Base-by-base conservation (phyloP, 2,797 vertebrate species). In the Xerus rutilus region DNA sequence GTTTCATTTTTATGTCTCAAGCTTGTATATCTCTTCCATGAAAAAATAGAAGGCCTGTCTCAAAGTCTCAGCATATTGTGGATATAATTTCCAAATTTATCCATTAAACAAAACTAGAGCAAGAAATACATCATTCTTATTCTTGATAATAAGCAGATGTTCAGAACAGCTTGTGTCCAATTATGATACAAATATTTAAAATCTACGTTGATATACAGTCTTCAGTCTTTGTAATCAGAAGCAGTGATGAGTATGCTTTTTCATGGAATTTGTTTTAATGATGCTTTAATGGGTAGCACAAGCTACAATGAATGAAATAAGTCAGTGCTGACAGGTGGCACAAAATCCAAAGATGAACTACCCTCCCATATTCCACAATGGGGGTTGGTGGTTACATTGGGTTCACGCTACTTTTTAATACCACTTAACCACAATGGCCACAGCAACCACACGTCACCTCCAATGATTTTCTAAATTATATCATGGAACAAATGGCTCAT, bases 181-280 rank as follows among this genome's bases (percentile, higher is more conserved):
- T 95, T 96, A 96, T 89, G 82, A 95, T 45, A 92, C 74, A 84
- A 96, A 96, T 96, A 96, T 93, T 97, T 95, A 94, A 96, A 96
- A 92, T 91, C 74, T 91, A 39, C n/a, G 2, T 91, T 96, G 76
- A 76, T 86, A 87, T 79, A 97, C 4, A 84, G 47, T 86, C 96
- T 96, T 73, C 81, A 92, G 20, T 45, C 73, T 91, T 49, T 65
- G 57, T 35, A 97, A 89, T 49, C 9, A 97, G 52, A 94, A 69
- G 79, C 76, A 86, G 49, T 83, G 92, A 96, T 73, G 77, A 97
- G 94, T 59, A 82, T 70, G 49, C 47, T 92, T 97, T 96, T 83
- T 74, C 76, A 67, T n/a, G 88, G 88, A 81, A 95, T 96, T 94
- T 87, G 77, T 86, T 69, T 54, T 95, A 70, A 49, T 82, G 59